A percentile compares a stretch with the other conserved stretches of the same genome.
Evolutionary conservation across 1,140 invertebrate genomes (phyloP).

Genomic region (Dufourea novaeangliae): DNA sequence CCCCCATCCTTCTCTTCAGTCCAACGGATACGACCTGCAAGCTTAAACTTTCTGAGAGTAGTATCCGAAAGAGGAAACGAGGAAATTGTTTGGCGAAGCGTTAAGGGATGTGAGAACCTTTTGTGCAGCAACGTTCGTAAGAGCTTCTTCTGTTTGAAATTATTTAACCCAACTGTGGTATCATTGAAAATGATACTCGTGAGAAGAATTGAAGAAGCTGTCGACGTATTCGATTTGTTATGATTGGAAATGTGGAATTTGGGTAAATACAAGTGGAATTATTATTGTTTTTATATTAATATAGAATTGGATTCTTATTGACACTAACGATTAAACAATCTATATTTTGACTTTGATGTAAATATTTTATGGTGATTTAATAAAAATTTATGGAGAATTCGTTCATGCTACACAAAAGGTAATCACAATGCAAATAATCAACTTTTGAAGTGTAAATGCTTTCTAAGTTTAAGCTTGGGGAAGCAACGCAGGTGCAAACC

Average conservation of each 20-base stretch:
- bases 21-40: constrained; percentile 53
- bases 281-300: too few relatives aligned
- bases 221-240: too few relatives aligned
- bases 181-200: too few relatives aligned
- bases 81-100: neutral
- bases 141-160: too few relatives aligned
- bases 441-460: neutral
- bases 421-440: neutral
- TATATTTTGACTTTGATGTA: too few relatives aligned
- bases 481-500: neutral
- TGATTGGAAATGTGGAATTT: too few relatives aligned
- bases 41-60: constrained; percentile 56
- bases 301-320: too few relatives aligned
- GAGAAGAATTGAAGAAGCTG: too few relatives aligned
- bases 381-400: neutral
- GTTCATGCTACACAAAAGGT: neutral
- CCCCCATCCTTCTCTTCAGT: neutral
- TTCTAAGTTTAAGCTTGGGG: constrained; percentile 27
- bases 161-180: too few relatives aligned
- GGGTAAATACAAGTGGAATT: too few relatives aligned
- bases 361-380: too few relatives aligned
- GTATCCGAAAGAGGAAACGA: constrained; percentile 34
- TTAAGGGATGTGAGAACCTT: neutral
- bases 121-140: neutral
- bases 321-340: too few relatives aligned